Evolutionary conservation across 2,888 invertebrate genomes (phyloP), one percentile per base, ranked within the genome.

Genomic region (Rhamnusium bicolor): DNA sequence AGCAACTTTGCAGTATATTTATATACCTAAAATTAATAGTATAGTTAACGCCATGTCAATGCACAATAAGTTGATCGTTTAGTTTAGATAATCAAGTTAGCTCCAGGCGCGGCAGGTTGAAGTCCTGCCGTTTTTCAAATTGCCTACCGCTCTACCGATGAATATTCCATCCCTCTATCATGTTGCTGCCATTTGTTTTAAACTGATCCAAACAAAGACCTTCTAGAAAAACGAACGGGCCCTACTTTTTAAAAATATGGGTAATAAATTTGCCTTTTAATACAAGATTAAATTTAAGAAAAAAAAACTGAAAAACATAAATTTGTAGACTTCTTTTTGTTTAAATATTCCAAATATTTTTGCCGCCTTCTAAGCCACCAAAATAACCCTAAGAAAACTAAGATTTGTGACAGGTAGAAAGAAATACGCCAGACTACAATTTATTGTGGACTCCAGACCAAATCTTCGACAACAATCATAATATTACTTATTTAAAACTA

Each of bases 31-130:
- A 58, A 58, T 58, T 58, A 58, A 58, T 58, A 32, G 32, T 58
- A 58, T 58, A 58, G 58, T 58, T 58, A 58, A 58, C 58, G 58
- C 58, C 12, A 12, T 58, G 58, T 58, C 58, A 58, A 32, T 16
- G 29, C 58, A 58, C 58, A 58, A 58, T 58, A 19, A 32, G 16
- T 32, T 14, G 58, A 58, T 58, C 58, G 32, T 32, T 58, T 58
- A 58, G 58, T 19, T 58, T 58, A 58, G 58, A 58, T 58, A 58
- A 58, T 58, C 58, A 12, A 58, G 58, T 58, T 29, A 24, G 32
- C 29, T 32, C 12, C 40, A 40, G 40, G 40, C 40, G 40, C 40
- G 58, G 58, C 16, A 24, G 29, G 32, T 12, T 29, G 14, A 32
- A 16, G 58, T 32, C 58, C 32, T 58, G 58, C 32, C 32, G 58